Percentiles rank a stretch among this genome's conserved stretches.
These are phyloP conservation scores for Charaxes varanes DNA, from an alignment of 1,140 invertebrate species.

Conservation along the genomic window DNA sequence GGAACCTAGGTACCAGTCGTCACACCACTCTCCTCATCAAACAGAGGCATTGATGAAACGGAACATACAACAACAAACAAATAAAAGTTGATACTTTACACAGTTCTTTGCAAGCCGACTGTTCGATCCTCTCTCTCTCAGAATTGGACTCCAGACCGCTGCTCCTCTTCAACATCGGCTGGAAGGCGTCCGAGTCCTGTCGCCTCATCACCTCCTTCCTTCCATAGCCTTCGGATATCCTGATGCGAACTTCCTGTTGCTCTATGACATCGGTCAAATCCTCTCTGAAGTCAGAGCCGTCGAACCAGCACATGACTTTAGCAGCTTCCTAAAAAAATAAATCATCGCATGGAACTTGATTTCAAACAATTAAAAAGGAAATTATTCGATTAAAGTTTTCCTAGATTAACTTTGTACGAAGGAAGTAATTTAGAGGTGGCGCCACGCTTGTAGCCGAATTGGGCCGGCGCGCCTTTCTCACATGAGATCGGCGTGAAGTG, in stretches of 20 bases:
- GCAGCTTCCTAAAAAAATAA: slow-evolving; percentile 50
- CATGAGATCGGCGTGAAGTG: too few species aligned
- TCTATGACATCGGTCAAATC: slow-evolving; percentile 64
- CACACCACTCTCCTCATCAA: too few species aligned
- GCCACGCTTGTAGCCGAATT: too few species aligned
- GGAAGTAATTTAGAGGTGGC: too few species aligned
- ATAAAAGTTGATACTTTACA: slow-evolving; percentile 35
- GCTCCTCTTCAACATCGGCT: slow-evolving; percentile 57
- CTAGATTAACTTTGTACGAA: too few species aligned
- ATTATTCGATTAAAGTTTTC: too few species aligned
- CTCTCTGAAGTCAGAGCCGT: slow-evolving; percentile 61
- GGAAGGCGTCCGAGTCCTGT: slow-evolving; percentile 55
- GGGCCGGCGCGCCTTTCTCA: too few species aligned
- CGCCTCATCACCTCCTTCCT: slow-evolving; percentile 35
- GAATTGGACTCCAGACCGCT: slow-evolving; percentile 49
- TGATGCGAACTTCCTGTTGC: slow-evolving; percentile 59
- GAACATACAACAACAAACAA: too few species aligned
- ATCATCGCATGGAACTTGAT: not conserved
- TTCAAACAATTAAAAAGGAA: too few species aligned
- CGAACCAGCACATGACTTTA: slow-evolving; percentile 66
- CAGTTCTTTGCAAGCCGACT: slow-evolving; percentile 43
- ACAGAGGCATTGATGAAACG: too few species aligned
- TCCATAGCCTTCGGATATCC: slow-evolving; percentile 52
- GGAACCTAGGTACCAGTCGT: too few species aligned
- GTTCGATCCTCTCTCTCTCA: slow-evolving; percentile 42